Evolutionary conservation across 1,140 invertebrate genomes (phyloP), one percentile per base, ranked within the genome.

Genomic region (Wasmannia auropunctata): DNA sequence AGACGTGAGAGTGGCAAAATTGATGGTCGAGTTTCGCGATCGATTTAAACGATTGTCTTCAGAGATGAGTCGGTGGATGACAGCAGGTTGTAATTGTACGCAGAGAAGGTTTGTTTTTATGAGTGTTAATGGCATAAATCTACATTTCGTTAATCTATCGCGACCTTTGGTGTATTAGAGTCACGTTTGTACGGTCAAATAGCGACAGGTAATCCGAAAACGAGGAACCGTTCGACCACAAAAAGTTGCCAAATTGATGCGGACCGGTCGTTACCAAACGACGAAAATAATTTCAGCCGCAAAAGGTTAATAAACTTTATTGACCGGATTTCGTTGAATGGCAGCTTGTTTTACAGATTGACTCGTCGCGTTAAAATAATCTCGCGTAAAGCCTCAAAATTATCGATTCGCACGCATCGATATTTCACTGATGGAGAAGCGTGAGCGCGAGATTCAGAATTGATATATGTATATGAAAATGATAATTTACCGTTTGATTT

Each of bases 181-280:
- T 49, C n/a, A 69, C 54, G 49, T 69, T 40, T 65, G n/a, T 79
- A 16, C 25, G 31, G 62, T 25, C 31, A 54, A 31, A 43, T 80
- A 69, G 43, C 69, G 63, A 69, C 62, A n/a, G 76, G 58, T 80
- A 80, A 80, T 85, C 43, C 69, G 51, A n/a, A 83, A 83, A 46
- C 79, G 51, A 83, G 37, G 76, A 90, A 81, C 72, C 43, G 69
- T 76, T 75, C 58, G 58, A 77, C 77, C 74, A 69, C 80, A 89
- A 87, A 65, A 84, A 88, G 74, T 89, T 81, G 86, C 63, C 75
- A 86, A 87, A 89, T 74, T 77, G 67, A 77, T 76, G 86, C 60
- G 58, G 62, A 80, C 60, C 46, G 22, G 72, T 62, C 19, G 81
- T 77, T 43, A 76, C 70, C 70, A 79, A 63, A 75, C 34, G 81